These are phyloP conservation scores for Eurytoma adleriae DNA, from an alignment of 2,888 invertebrate genomes.

Conservation along the genomic window DNA sequence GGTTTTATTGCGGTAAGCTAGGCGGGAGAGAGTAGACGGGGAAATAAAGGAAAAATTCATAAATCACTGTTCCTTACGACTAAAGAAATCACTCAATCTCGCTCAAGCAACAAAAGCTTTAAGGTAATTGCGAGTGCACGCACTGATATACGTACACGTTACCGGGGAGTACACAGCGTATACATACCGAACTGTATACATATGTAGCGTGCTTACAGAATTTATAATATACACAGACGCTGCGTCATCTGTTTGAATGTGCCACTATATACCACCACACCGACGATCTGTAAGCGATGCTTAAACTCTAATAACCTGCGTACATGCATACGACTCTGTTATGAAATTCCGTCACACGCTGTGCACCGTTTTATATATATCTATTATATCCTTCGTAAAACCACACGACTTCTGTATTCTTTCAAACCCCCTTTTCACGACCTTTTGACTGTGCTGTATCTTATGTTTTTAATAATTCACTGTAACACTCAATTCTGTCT, in stretches of 20 bases:
- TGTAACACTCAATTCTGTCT: constrained; percentile 4
- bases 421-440: background rate
- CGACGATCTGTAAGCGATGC: constrained; percentile 23
- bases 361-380: constrained; percentile 17
- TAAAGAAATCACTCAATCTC: constrained; percentile 39
- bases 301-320: constrained; percentile 38
- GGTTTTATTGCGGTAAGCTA: no score
- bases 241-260: background rate
- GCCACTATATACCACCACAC: background rate
- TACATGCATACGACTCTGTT: constrained; percentile 25
- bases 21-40: background rate
- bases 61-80: constrained; percentile 28
- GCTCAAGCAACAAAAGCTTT: constrained; percentile 36
- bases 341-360: constrained; percentile 41
- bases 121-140: constrained; percentile 42
- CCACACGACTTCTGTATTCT: constrained; percentile 11
- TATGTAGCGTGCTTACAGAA: background rate
- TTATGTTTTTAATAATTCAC: no score
- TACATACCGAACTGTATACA: background rate
- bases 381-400: background rate
- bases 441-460: background rate
- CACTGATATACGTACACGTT: constrained; percentile 11
- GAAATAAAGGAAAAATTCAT: constrained; percentile 31
- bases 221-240: background rate
- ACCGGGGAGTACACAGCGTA: background rate